These are phyloP conservation scores for Napeogenes sylphis DNA, from an alignment of 2,888 invertebrate species.

Conservation along the genomic window DNA sequence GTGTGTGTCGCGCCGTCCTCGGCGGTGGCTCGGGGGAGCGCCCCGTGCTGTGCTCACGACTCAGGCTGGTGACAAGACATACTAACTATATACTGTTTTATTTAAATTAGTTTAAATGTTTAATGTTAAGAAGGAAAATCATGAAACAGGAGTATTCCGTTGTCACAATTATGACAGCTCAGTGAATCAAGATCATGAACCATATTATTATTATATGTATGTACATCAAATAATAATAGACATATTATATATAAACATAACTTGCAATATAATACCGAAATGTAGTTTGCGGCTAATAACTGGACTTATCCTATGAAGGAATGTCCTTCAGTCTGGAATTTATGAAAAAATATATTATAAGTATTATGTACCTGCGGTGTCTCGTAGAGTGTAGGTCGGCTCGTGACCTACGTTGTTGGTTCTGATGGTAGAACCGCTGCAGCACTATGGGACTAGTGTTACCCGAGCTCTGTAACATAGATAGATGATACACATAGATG, in stretches of 20 bases:
- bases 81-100: background rate
- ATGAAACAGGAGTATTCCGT: no score
- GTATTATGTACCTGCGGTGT: slow-evolving; percentile 57
- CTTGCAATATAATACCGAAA: background rate
- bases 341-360: background rate
- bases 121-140: no score
- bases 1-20: slow-evolving; percentile 54
- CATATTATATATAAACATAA: no score
- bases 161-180: no score
- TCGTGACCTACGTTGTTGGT: slow-evolving; percentile 81
- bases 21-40: slow-evolving; percentile 73
- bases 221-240: no score
- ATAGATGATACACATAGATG: no score
- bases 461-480: slow-evolving; percentile 71
- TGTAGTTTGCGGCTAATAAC: background rate
- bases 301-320: background rate
- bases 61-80: slow-evolving; percentile 50
- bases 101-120: no score
- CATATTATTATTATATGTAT: no score
- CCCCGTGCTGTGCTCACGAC: slow-evolving; percentile 71
- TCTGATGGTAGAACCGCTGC: slow-evolving; percentile 87
- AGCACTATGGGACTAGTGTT: slow-evolving; percentile 88
- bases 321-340: background rate
- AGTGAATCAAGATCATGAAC: no score
- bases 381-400: slow-evolving; percentile 67